Percentiles rank a stretch among this genome's conserved stretches.
phyloP scores from a whole-genome alignment of 1,140 invertebrate genomes.

The Drosophila pectinifera region DNA sequence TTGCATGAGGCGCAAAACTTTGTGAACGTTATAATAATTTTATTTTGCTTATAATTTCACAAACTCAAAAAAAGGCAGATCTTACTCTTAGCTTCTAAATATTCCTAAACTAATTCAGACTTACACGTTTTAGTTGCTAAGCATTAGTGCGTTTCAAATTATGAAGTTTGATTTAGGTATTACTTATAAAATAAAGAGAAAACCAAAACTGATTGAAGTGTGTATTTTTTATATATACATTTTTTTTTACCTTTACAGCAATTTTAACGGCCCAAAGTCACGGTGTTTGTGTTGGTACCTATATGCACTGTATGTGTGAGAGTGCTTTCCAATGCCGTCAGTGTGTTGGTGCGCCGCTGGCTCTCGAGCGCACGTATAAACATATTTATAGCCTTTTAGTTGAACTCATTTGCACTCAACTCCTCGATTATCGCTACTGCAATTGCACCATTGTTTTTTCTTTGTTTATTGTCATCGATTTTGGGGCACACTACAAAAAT shows the following conservation, averaged over 20 bases:
- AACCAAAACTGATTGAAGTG: slow-evolving; percentile 42
- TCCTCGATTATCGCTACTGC: slow-evolving; percentile 39
- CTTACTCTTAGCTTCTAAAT: slow-evolving; percentile 60
- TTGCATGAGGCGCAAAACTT: slow-evolving; percentile 39
- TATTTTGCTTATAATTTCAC: slow-evolving; percentile 58
- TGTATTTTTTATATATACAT: slow-evolving; percentile 9
- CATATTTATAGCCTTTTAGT: slow-evolving; percentile 76
- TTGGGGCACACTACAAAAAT: slow-evolving; percentile 7
- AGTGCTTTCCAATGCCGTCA: slow-evolving; percentile 27
- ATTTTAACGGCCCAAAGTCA: neutral
- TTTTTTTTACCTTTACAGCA: slow-evolving; percentile 27
- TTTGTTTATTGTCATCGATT: slow-evolving; percentile 56
- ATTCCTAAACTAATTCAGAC: slow-evolving; percentile 76
- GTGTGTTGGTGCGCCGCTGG: slow-evolving; percentile 21
- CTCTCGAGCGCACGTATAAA: slow-evolving; percentile 10
- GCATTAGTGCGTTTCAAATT: slow-evolving; percentile 63
- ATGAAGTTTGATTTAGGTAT: slow-evolving; percentile 76
- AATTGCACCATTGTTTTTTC: slow-evolving; percentile 39
- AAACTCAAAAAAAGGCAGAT: slow-evolving; percentile 45
- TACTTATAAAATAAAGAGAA: slow-evolving; percentile 75
- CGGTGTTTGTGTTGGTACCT: neutral
- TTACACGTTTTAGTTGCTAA: slow-evolving; percentile 72
- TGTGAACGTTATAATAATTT: slow-evolving; percentile 65
- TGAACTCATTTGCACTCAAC: slow-evolving; percentile 78
- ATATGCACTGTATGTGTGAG: slow-evolving; percentile 1